A percentile compares a stretch with the other conserved stretches of the same genome.
These are phyloP conservation scores for Iselma pallidipennis DNA, from an alignment of 2,888 invertebrate genomes.

Conservation along the genomic window DNA sequence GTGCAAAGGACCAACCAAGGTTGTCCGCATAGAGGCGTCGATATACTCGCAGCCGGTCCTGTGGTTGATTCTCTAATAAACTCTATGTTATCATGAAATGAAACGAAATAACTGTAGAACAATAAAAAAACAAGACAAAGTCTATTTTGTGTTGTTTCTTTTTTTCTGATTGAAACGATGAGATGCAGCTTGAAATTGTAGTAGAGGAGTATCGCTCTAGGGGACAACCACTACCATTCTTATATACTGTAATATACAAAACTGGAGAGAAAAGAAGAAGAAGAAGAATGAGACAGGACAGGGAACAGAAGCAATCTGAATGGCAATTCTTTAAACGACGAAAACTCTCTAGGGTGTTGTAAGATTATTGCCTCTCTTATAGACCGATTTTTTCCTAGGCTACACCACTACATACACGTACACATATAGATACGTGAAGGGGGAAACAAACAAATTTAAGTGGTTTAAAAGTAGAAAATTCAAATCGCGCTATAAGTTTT, in stretches of 20 bases:
- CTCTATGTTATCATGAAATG: background rate
- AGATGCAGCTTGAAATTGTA: conserved; percentile 23
- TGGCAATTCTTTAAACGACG: conserved; percentile 33
- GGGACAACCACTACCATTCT: conserved; percentile 6
- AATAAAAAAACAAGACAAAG: no score
- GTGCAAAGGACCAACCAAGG: no score
- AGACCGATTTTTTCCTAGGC: conserved; percentile 24
- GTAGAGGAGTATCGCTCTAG: conserved; percentile 15
- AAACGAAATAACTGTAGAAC: background rate
- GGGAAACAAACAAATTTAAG: no score
- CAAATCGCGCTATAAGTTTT: no score
- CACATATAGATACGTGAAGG: background rate
- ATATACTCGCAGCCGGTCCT: no score
- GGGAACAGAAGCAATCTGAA: conserved; percentile 28
- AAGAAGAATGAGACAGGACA: conserved; percentile 1
- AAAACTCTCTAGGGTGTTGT: conserved; percentile 29
- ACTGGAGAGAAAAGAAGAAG: background rate
- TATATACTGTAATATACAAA: background rate
- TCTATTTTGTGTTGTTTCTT: background rate
- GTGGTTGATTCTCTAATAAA: no score
- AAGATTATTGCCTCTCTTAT: conserved; percentile 30
- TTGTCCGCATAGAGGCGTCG: no score
- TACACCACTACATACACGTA: background rate
- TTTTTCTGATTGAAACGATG: conserved; percentile 13
- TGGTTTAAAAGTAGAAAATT: no score